Percentiles rank a stretch among this genome's conserved stretches.
Evolutionary conservation across 2,113 vertebrate genomes (phyloP).

Genomic region (Cariama cristata): DNA sequence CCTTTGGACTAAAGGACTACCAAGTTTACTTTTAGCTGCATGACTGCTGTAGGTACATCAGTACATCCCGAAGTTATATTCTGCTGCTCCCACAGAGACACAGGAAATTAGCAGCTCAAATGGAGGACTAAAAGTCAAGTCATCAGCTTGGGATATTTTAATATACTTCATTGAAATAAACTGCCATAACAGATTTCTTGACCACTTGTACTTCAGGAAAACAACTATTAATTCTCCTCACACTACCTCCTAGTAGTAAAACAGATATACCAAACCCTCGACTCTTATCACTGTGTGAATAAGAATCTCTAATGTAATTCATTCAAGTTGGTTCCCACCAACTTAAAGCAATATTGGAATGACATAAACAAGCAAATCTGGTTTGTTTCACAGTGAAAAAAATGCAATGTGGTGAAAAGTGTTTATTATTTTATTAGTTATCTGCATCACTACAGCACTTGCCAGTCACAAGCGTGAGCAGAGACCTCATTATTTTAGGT

Average conservation of each 20-base stretch:
- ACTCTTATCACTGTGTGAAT: not conserved
- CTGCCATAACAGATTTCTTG: not conserved
- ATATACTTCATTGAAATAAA: not conserved
- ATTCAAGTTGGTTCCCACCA: not conserved
- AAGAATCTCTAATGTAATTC: not conserved
- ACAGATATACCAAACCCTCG: fast-evolving
- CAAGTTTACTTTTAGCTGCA: not conserved
- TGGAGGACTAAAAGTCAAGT: not conserved
- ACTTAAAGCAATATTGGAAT: not conserved
- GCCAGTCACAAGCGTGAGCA: not conserved
- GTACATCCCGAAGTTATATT: not conserved
- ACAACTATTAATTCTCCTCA: not conserved
- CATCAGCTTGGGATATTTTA: not conserved
- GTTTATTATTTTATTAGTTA: not conserved
- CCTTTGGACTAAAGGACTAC: not conserved
- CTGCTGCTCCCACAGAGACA: not conserved
- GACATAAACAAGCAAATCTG: not conserved
- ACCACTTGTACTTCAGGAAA: not conserved
- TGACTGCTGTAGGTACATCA: not conserved
- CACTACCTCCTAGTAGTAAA: not conserved
- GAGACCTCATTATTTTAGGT: not conserved
- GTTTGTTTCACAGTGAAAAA: not conserved
- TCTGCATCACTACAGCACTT: not conserved
- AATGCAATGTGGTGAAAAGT: not conserved
- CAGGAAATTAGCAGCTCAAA: not conserved